phyloP scores from a whole-genome alignment of 2,113 vertebrate species.

The Motacilla alba region DNA sequence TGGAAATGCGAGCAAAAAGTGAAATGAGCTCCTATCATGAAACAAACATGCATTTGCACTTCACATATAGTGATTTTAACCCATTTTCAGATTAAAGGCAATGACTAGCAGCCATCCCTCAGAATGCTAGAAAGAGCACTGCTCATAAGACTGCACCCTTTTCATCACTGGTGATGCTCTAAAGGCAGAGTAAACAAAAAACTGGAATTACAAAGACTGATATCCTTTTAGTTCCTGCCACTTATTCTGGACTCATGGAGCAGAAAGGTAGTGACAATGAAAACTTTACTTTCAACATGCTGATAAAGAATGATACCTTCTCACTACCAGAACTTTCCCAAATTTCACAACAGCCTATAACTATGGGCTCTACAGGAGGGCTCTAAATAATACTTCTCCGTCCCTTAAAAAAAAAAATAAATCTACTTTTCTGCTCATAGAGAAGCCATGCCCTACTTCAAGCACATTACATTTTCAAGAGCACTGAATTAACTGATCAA shows the following conservation, averaged over 20 bases:
- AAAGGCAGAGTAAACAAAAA: not conserved
- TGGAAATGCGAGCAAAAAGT: not conserved
- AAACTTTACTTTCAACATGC: not conserved
- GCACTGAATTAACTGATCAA: not conserved
- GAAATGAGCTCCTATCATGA: not conserved
- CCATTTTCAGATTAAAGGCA: not conserved
- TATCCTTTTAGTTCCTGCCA: not conserved
- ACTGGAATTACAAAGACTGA: not conserved
- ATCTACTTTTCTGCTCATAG: not conserved
- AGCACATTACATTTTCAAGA: not conserved
- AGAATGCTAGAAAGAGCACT: not conserved
- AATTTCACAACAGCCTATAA: not conserved
- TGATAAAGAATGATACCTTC: not conserved
- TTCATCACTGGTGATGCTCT: not conserved
- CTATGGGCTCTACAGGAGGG: not conserved
- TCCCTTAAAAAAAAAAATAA: not conserved
- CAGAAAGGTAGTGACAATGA: not conserved
- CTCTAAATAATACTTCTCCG: not conserved
- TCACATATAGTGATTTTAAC: not conserved
- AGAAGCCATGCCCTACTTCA: not conserved
- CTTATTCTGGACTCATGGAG: not conserved
- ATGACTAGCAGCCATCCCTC: not conserved
- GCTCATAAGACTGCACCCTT: not conserved
- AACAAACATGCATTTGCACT: not conserved
- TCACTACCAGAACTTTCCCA: not conserved